Conservation (phyloP, 2,888 invertebrate genomes). For the Erannis defoliaria region DNA sequence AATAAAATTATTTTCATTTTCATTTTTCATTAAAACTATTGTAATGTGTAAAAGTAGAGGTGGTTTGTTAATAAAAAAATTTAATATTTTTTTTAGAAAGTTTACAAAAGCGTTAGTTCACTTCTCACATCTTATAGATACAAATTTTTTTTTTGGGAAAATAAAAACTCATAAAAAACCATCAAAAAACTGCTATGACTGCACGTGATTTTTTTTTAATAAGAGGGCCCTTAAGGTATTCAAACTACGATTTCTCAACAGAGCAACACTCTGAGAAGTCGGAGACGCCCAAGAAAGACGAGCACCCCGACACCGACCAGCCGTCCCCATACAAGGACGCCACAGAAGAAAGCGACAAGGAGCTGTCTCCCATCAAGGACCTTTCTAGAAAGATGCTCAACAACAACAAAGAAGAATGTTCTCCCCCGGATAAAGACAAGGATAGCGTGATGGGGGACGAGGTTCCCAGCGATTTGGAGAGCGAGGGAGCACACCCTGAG, state of each 20-base stretch:
- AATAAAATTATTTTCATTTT: too few relatives aligned
- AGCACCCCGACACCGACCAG: slow-evolving; percentile 58
- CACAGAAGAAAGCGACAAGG: slow-evolving; percentile 64
- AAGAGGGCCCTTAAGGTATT: not conserved
- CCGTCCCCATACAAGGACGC: slow-evolving; percentile 62
- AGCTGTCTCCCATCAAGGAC: slow-evolving; percentile 55
- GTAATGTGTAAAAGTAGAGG: too few relatives aligned
- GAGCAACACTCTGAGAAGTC: slow-evolving; percentile 64
- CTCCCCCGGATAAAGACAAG: slow-evolving; percentile 84
- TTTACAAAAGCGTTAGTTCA: too few relatives aligned
- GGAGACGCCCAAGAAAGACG: slow-evolving; percentile 69
- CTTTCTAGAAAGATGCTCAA: slow-evolving; percentile 62
- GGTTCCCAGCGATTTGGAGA: slow-evolving; percentile 93
- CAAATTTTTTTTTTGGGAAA: too few relatives aligned
- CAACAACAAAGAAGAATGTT: slow-evolving; percentile 81
- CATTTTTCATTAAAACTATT: too few relatives aligned
- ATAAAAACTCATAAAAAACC: too few relatives aligned
- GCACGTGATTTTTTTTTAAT: too few relatives aligned
- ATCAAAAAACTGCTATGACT: too few relatives aligned
- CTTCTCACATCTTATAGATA: too few relatives aligned
- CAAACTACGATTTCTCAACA: slow-evolving; percentile 25
- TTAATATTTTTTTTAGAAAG: too few relatives aligned
- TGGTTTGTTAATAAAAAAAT: too few relatives aligned
- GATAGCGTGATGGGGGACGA: slow-evolving; percentile 89
- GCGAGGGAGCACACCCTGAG: slow-evolving; percentile 94